Evolutionary conservation across 2,113 vertebrate species (phyloP), one percentile per base, ranked within the genome.

Genomic region (Coreoperca whiteheadi): DNA sequence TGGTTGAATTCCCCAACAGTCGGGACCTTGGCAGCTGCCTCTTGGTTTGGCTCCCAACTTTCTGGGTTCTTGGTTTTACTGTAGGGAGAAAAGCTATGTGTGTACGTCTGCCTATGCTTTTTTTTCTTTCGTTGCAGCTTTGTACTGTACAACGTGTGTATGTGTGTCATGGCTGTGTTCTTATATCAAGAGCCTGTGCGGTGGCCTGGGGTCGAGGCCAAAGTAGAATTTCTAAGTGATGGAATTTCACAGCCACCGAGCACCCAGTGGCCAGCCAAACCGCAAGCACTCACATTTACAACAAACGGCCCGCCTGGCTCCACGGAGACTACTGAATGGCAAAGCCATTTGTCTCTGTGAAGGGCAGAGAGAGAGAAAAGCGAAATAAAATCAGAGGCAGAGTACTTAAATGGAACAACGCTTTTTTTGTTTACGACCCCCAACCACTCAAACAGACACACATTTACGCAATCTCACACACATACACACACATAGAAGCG

Each of bases 371-470:
- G 90, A 85, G 86, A 90, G 87, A 90, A 89, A 91, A 89, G 81
- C 65, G 71, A 93, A 92, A 93, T 90, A 91, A 93, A 94, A 92
- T 93, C 91, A 89, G 67, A 88, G 85, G 82, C 54, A 87, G 86
- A 91, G 81, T 90, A 86, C 85, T 92, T 94, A 93, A 94, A 94
- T 91, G 84, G 89, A 93, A 90, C 87, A 80, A 96, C 93, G 92
- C 91, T 95, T 96, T 96, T 96, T 96, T 96, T 96, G 96, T 97
- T 97, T 97, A 97, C 95, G 91, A 95, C 92, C 90, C 90, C 89
- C 90, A 92, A 94, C 81, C 94, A 65, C 86, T 84, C 84, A 23
- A 30, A 82, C 54, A 69, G 53, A 88, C 81, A 75, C 82, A 66
- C 56, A 54, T 81, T 39, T 48, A 32, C 68, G 76, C 77, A 28